Evolutionary conservation across 2,113 vertebrate genomes (phyloP), one percentile per base, ranked within the genome.

Genomic region (Gnathonemus longibarbis): DNA sequence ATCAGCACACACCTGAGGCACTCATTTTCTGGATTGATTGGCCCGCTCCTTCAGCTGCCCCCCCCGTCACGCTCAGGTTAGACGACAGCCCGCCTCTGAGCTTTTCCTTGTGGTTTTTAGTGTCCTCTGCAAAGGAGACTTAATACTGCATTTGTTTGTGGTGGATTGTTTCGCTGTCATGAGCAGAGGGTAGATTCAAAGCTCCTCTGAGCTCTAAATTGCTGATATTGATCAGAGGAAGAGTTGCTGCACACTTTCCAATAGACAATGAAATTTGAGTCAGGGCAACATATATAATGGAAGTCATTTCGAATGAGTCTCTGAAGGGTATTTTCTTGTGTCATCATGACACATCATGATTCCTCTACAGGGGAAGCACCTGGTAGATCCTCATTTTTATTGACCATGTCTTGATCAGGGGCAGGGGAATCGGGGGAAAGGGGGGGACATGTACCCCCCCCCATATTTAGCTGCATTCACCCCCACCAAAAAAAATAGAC

Each of bases 181-280:
- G 10, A 46, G 9, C 21, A 45, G 84, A 49, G 46, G 42, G 19
- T 15, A 85, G 24, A 48, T 48, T 46, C 24, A 49, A 7, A 11
- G 45, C 42, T 24, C 42, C 46, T 6, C 46, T 24, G 84, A 27
- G 24, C 21, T 50, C n/a, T 48, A n/a, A 49, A 85, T 50, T 27
- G 84, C 84, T n/a, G 42, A 85, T 45, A 85, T 85, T 48, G 46
- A 85, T 85, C 84, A 85, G 24, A 85, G n/a, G 27, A 11, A n/a
- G 70, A 85, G 45, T n/a, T 27, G 42, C 21, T 27, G 24, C 5
- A 50, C 48, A 27, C 21, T 50, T 85, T n/a, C 21, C 50, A 85
- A 84, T 46, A 46, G 24, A 24, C 11, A 4, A 45, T 45, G 24
- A 17, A 48, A 19, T 85, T 13, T 85, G 49, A 85, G 6, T 13